Evolutionary conservation across 2,113 vertebrate species (phyloP).

Genomic region (Toxostoma redivivum): DNA sequence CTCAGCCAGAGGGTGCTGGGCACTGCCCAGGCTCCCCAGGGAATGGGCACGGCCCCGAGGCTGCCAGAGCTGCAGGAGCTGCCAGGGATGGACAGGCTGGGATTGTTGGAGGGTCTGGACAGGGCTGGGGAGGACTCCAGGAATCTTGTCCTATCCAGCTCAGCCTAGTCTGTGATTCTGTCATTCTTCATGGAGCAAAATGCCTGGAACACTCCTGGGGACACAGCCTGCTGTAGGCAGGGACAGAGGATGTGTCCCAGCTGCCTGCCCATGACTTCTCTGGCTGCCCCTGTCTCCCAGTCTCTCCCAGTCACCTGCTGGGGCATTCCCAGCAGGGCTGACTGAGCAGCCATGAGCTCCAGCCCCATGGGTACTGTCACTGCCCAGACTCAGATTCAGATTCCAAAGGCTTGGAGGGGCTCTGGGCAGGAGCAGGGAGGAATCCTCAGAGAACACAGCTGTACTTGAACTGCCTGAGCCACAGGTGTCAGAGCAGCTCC

Average conservation of each 20-base stretch:
- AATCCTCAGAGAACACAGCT: not conserved
- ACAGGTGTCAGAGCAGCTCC: not conserved
- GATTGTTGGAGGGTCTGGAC: not conserved
- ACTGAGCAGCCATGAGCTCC: not conserved
- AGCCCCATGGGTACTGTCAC: not conserved
- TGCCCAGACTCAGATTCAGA: not conserved
- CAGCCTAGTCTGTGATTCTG: not conserved
- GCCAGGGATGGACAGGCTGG: not conserved
- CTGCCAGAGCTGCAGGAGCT: not conserved
- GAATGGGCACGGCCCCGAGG: not conserved
- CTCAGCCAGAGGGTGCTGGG: not conserved
- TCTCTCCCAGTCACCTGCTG: not conserved
- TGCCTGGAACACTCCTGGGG: not conserved
- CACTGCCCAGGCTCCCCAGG: not conserved
- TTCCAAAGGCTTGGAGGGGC: not conserved
- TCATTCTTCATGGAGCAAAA: not conserved
- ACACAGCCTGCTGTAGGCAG: not conserved
- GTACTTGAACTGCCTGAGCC: not conserved
- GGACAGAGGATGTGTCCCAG: not conserved
- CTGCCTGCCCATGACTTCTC: not conserved
- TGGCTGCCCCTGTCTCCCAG: not conserved
- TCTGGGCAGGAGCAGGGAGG: not conserved
- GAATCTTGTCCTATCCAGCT: not conserved
- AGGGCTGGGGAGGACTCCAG: rapidly evolving
- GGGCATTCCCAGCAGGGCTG: not conserved